Base-by-base conservation (phyloP, 2,797 vertebrate genomes). In the Pristis pectinata region DNA sequence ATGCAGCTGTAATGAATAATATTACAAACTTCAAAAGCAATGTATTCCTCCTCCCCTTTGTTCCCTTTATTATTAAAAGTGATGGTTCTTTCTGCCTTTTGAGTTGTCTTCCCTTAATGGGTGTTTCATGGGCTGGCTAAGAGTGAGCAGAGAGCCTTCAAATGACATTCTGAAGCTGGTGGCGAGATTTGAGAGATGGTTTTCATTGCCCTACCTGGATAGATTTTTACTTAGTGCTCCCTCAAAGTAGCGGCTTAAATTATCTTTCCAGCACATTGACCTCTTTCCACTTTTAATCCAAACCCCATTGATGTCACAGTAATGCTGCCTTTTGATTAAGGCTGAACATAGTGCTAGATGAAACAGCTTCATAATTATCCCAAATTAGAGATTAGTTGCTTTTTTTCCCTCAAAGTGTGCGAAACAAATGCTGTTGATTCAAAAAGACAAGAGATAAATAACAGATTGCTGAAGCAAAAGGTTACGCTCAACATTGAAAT, bases 21-120 rank as follows among this genome's bases (percentile, higher is more conserved):
- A n/a, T 91, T 91, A 64, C n/a, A 64, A 91, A 37, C 87, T 91
- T 91, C 56, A 91, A 91, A 91, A 64, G 87, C 34, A 91, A 37
- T 19, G 22, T 17, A 37, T 64, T 19, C 19, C 30, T 11, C 34
- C 2, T n/a, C 3, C 5, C n/a, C 59, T 89, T 89, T 89, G 34
- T 89, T 89, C 61, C 59, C 34, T 89, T 89, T 64, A 22, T 61
- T 89, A 64, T 89, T 91, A 91, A 91, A 24, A n/a, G 6, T 85
- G 24, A 53, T 59, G 10, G 7, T 22, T 64, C 19, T 37, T 89
- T 91, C 37, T 91, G 87, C 87, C n/a, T 91, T 91, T 64, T 91
- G n/a, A 64, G 87, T 83, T 61, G 37, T 64, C 22, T 91, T 24
- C 59, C 64, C 87, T 64, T 22, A 91, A 37, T 59, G 19, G 13